Evolutionary conservation across 1,140 invertebrate species (phyloP), one percentile per base, ranked within the genome.

Genomic region (Bradysia coprophila): DNA sequence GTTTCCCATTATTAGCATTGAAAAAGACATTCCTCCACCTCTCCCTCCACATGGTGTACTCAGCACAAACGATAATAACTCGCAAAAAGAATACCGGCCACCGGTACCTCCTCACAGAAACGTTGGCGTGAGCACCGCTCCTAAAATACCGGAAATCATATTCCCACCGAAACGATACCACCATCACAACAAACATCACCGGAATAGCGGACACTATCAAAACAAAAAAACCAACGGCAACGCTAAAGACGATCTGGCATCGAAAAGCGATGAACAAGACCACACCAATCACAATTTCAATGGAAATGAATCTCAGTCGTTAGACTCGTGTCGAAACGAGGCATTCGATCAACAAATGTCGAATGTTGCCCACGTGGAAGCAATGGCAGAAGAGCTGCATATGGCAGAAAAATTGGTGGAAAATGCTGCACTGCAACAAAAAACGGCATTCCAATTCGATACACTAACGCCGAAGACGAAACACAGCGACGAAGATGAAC

Each of bases 61-160:
- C 36, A 48, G 47, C 46, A 39, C 51, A 48, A 54, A 46, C 50
- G 47, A 45, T 44, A 61, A 63, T 48, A 59, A 21, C 61, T n/a
- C n/a, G 36, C 22, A 64, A 42, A 70, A 73, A 43, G 79, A 83
- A 41, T 86, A 87, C 55, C 73, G 79, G 44, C 85, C 85, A 0
- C 85, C 85, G 2, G 81, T 89, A 22, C 86, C 85, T 10, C 86
- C 86, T 0, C 86, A 89, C 54, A 67, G 84, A 38, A 83, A 81
- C 60, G 72, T 76, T 28, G 69, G 70, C 2, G 64, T 72, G 32
- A n/a, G n/a, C n/a, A n/a, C n/a, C n/a, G n/a, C n/a, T n/a, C n/a
- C n/a, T n/a, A n/a, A n/a, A n/a, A n/a, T n/a, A n/a, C n/a, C n/a
- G n/a, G n/a, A n/a, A n/a, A n/a, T n/a, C n/a, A n/a, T n/a, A n/a